These are phyloP conservation scores for Trypoxylus dichotomus DNA, from an alignment of 1,140 invertebrate genomes.

Conservation along the genomic window DNA sequence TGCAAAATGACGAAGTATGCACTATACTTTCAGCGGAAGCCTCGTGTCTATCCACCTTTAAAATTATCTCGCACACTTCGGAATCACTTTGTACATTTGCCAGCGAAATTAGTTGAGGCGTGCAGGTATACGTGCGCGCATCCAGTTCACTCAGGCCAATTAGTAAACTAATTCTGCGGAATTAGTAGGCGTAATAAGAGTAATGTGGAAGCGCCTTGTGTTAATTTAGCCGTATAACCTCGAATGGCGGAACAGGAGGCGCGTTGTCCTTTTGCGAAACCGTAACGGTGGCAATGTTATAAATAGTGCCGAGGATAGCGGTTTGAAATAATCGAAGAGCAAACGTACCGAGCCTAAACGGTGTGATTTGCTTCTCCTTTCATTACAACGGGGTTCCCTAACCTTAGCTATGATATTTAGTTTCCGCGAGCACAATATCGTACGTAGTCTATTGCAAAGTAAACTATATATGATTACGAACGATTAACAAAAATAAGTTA, in stretches of 20 bases:
- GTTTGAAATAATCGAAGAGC: conserved; percentile 1
- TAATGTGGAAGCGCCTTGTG: conserved; percentile 33
- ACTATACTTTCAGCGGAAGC: neutral
- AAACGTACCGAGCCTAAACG: neutral
- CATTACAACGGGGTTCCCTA: neutral
- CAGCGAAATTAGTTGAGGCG: conserved; percentile 15
- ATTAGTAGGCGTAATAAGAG: conserved; percentile 29
- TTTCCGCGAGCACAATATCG: neutral
- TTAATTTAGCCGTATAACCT: conserved; percentile 35
- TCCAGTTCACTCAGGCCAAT: conserved; percentile 22
- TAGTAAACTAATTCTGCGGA: conserved; percentile 28
- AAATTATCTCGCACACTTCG: conserved; percentile 23
- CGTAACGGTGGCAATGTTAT: conserved; percentile 32
- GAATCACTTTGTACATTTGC: conserved; percentile 23
- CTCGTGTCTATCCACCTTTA: neutral
- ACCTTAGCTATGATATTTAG: neutral
- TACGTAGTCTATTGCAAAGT: no score
- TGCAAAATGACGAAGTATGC: neutral
- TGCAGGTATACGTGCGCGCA: conserved; percentile 17
- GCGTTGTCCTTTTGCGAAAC: conserved; percentile 32
- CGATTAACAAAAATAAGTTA: no score
- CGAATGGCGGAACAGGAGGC: conserved; percentile 27
- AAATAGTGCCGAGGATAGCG: conserved; percentile 26
- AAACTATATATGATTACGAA: no score
- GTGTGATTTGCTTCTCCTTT: neutral